Evolutionary conservation across 2,888 invertebrate genomes (phyloP), one percentile per base, ranked within the genome.

Genomic region (Oscheius sp.): DNA sequence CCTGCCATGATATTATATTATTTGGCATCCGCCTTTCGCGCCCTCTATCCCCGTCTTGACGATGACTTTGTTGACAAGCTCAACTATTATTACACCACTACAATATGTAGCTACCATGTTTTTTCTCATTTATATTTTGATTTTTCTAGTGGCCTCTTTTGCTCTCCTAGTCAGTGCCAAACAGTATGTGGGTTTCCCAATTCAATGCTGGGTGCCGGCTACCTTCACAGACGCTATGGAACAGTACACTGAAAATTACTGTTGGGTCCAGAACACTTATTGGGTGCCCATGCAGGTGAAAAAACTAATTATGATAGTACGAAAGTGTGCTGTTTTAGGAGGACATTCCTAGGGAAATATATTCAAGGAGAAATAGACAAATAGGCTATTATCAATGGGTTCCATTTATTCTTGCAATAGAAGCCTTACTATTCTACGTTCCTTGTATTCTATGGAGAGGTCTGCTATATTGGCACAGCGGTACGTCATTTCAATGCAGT

Each of bases 1-100:
- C 85, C 86, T 46, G 86, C 84, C n/a, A 86, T 86, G 87, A 84
- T 86, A 65, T 79, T 86, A 50, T 86, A 86, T 70, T 86, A 86
- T 71, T 70, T 86, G 65, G 86, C 86, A 23, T 84, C 86, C 25
- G 86, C 86, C 53, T 86, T 86, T 69, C 85, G 86, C 31, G 83
- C 83, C 27, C 82, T 86, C 17, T 85, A 86, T 68, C 86, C 86
- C 25, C 80, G 86, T 48, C 78, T 86, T 37, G 86, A 86, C 71
- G 86, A 86, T 72, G 86, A 86, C 73, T 86, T 86, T 69, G 86
- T 86, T 29, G 86, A 86, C 72, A 86, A 86, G 71, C 80, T 86
- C 57, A 86, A 86, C 74, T 86, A 86, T 70, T 86, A 86, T 65
- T 86, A 86, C 68, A 86, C 86, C 17, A 86, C 86, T 15, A 86